Conservation (phyloP, 2,113 vertebrate species). For the Empidonax traillii region DNA sequence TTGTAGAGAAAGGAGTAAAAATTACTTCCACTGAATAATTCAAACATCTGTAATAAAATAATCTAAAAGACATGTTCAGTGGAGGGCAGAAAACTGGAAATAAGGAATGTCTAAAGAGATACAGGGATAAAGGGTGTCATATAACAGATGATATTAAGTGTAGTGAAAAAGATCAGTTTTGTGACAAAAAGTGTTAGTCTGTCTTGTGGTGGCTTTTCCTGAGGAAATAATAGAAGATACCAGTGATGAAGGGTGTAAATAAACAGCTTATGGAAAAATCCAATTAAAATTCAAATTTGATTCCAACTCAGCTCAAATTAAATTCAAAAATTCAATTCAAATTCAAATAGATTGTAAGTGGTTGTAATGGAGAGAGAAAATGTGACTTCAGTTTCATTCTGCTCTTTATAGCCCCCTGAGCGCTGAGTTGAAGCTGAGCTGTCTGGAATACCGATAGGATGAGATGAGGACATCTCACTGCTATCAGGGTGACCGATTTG, state of each 20-base stretch:
- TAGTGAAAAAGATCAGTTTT: background rate
- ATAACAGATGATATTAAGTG: background rate
- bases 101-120: background rate
- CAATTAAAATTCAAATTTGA: background rate
- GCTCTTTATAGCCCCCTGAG: background rate
- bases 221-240: background rate
- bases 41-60: background rate
- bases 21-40: background rate
- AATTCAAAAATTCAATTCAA: background rate
- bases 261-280: background rate
- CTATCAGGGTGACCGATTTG: fast-evolving
- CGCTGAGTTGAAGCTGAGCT: background rate
- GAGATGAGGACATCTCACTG: background rate
- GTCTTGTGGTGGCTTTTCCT: background rate
- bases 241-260: background rate
- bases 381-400: background rate
- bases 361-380: background rate
- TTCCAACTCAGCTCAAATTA: constrained; percentile 12
- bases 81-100: background rate
- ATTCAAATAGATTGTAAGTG: background rate
- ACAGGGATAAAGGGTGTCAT: background rate
- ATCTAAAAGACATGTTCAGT: background rate
- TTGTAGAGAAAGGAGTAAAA: background rate
- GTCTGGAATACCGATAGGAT: background rate
- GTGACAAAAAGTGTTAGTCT: background rate